Evolutionary conservation across 2,113 vertebrate genomes (phyloP).

Genomic region (Ceyx margarethae): DNA sequence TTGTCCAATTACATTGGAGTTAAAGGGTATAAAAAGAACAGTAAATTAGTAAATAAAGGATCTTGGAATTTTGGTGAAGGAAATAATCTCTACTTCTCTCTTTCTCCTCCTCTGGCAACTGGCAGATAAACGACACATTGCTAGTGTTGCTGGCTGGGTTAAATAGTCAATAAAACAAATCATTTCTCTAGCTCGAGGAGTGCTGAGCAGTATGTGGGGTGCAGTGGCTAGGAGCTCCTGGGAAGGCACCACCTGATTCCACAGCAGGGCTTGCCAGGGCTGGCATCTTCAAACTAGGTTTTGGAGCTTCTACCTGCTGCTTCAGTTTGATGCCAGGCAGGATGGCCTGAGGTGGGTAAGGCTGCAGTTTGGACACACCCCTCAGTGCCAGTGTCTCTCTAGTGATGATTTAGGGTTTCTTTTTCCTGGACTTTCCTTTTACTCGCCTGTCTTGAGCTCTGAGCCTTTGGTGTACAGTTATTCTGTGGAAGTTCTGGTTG

Average conservation of each 20-base stretch:
- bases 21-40: too few species aligned
- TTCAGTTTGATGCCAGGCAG: not conserved
- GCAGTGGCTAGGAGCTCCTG: not conserved
- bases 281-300: not conserved
- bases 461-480: not conserved
- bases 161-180: not conserved
- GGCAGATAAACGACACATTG: not conserved
- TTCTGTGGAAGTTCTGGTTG: not conserved
- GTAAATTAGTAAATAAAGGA: too few species aligned
- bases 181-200: not conserved
- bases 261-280: not conserved
- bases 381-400: not conserved
- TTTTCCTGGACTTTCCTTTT: not conserved
- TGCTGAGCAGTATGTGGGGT: fast-evolving
- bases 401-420: not conserved
- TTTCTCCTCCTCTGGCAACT: too few species aligned
- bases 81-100: too few species aligned
- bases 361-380: not conserved
- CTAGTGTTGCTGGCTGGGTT: not conserved
- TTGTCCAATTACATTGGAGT: too few species aligned
- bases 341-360: not conserved
- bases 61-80: too few species aligned
- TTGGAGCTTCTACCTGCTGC: not conserved
- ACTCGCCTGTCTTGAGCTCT: not conserved
- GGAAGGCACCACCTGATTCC: not conserved